Conservation (phyloP, 1,140 invertebrate species). For the Laodelphax striatellus region DNA sequence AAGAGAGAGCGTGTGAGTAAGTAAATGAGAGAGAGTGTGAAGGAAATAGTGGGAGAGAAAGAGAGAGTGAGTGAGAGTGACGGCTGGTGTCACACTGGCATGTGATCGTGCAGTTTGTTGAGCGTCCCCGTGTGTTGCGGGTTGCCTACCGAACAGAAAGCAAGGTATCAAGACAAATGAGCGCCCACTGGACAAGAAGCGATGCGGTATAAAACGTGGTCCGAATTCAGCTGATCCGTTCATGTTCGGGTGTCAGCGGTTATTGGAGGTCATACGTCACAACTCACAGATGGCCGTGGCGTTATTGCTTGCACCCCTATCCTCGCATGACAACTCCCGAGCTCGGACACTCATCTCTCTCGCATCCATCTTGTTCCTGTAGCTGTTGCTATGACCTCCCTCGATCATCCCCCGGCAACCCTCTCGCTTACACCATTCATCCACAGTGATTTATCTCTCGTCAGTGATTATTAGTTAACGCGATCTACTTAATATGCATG, state of each 20-base stretch:
- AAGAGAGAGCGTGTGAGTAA: no score
- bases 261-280: conserved; percentile 3
- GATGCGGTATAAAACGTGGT: not conserved
- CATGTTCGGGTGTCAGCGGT: not conserved
- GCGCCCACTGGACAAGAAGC: not conserved
- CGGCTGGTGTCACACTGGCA: no score
- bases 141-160: not conserved
- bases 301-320: conserved; percentile 2
- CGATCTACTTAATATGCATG: no score
- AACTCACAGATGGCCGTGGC: not conserved
- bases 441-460: no score
- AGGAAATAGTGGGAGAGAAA: no score
- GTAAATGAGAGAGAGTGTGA: no score
- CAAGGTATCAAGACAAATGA: not conserved
- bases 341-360: conserved; percentile 15
- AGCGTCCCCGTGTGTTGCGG: not conserved
- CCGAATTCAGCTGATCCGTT: conserved; percentile 1
- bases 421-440: no score
- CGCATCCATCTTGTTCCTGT: not conserved
- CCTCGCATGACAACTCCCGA: conserved; percentile 9
- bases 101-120: no score
- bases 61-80: no score
- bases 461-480: no score
- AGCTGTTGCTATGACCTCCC: no score
- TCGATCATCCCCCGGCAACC: no score